These are phyloP conservation scores for Chirona hameri DNA, from an alignment of 2,888 invertebrate species.

Conservation along the genomic window DNA sequence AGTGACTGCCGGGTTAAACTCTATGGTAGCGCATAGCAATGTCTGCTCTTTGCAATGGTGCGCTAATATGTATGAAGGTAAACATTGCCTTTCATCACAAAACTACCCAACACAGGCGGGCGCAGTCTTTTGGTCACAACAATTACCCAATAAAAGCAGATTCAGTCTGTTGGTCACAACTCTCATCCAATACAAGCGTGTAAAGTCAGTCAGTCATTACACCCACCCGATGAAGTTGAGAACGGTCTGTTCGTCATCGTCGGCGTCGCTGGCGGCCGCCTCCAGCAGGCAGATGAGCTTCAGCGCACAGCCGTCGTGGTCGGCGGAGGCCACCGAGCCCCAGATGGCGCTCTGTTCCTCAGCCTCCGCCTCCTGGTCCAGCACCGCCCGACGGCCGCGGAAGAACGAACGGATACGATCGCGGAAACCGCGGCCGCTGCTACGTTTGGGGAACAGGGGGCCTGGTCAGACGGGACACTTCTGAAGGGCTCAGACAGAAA, in stretches of 20 bases:
- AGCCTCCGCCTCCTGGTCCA: too few species aligned
- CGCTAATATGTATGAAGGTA: too few species aligned
- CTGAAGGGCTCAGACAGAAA: too few species aligned
- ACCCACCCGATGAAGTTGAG: not conserved
- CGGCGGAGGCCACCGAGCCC: not conserved
- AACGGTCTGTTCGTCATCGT: not conserved
- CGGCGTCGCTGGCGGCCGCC: not conserved
- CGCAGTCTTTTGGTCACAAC: not conserved
- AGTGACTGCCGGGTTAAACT: too few species aligned
- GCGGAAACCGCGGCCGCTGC: not conserved
- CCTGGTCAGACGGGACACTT: not conserved
- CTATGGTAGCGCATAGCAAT: too few species aligned
- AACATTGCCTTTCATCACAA: too few species aligned
- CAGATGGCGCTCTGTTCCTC: not conserved
- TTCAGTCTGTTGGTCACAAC: not conserved
- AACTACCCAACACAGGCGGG: not conserved
- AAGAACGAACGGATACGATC: not conserved
- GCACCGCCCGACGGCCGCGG: not conserved
- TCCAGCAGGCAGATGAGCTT: slow-evolving; percentile 24
- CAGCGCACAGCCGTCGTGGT: not conserved
- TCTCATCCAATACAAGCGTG: not conserved
- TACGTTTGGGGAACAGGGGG: not conserved
- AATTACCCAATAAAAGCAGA: not conserved
- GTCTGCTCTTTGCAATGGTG: too few species aligned
- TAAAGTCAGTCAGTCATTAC: not conserved